Conservation (phyloP, 2,113 vertebrate genomes). For the Gasterosteus aculeatus region DNA sequence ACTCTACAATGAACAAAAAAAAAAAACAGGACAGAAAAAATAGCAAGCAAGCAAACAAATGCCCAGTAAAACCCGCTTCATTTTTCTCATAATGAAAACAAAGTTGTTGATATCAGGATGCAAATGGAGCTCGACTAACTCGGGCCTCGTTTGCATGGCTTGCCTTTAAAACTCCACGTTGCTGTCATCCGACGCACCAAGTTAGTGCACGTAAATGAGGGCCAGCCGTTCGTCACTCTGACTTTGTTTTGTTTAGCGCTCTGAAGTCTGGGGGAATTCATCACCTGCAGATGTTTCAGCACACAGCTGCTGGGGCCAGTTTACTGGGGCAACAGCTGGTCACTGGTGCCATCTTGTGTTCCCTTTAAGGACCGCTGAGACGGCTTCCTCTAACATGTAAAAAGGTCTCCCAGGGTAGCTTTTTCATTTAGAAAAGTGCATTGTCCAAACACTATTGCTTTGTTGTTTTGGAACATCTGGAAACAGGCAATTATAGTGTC, state of each 20-base stretch:
- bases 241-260: conserved; percentile 52
- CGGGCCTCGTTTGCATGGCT: conserved; percentile 61
- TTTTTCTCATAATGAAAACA: conserved; percentile 52
- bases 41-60: conserved; percentile 33
- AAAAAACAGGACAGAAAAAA: neutral
- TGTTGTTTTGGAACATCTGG: neutral
- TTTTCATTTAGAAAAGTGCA: neutral
- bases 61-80: conserved; percentile 43
- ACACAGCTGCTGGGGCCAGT: neutral
- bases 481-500: neutral
- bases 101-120: conserved; percentile 68
- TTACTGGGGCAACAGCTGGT: neutral
- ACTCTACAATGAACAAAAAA: neutral
- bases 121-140: conserved; percentile 63
- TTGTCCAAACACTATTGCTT: neutral
- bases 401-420: neutral
- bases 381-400: neutral
- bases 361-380: neutral
- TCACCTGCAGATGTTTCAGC: conserved; percentile 16
- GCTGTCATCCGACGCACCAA: conserved; percentile 33
- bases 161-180: conserved; percentile 37
- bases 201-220: conserved; percentile 54
- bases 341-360: conserved; percentile 69
- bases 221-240: conserved; percentile 28
- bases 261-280: conserved; percentile 16